Base-by-base conservation (phyloP, 2,888 invertebrate species). In the Cataglyphis albicans region DNA sequence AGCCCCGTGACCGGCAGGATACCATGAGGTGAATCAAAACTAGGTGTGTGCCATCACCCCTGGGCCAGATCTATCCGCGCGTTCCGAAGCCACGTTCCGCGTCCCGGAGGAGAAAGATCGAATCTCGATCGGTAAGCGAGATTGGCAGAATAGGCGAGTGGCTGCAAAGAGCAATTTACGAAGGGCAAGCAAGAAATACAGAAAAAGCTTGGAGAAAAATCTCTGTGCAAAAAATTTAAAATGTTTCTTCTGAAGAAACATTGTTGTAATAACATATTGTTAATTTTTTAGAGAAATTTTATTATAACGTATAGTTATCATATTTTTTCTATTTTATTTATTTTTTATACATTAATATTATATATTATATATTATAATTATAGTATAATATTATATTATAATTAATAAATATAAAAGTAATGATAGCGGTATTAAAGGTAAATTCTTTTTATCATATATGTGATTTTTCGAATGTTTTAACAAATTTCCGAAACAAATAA, bases 21-120 rank as follows among this genome's bases (percentile, higher is more conserved):
- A 92, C 92, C 91, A 91, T 92, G 94, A 92, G 92, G 92, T 92
- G 93, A 94, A 94, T 94, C 93, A 93, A 94, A 94, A 94, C 94
- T 93, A 94, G 93, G 90, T 82, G 82, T 63, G 70, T 83, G 86
- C 89, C 88, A 89, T 86, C 89, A 90, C 89, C 89, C 89, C 76
- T 88, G 89, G 87, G 90, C 89, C 90, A 87, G 89, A 84, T 88
- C 88, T 87, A 87, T 88, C 89, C 91, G 90, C 88, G 87, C 88
- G 52, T 83, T 59, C 65, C 63, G 82, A 85, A 82, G 64, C 89
- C 89, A 89, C 88, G 88, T 89, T 82, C 87, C 81, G 64, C 67
- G 83, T 90, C 90, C 91, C 91, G 82, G 9, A 83, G 88, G 90
- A 85, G 75, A 84, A 87, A 82, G 87, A 89, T 90, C 90, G 90